Evolutionary conservation across 1,140 invertebrate genomes (phyloP).

Genomic region (Trinorchestia longiramus): DNA sequence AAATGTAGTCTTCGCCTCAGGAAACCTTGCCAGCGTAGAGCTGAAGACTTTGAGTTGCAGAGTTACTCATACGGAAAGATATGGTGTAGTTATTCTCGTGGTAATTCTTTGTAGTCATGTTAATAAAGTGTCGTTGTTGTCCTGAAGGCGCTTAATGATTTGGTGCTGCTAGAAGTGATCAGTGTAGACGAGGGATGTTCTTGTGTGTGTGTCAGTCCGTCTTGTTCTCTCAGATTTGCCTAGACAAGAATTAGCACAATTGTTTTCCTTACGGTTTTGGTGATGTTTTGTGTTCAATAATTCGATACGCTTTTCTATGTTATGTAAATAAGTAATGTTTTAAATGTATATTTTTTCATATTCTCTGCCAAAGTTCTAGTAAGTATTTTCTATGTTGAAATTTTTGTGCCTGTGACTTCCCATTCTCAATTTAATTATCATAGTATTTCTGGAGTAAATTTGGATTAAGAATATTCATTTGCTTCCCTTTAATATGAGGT

Average conservation of each 20-base stretch:
- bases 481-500: neutral
- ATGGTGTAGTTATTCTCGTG: neutral
- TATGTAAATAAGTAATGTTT: neutral
- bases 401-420: neutral
- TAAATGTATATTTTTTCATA: conserved; percentile 4
- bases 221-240: neutral
- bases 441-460: neutral
- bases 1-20: neutral
- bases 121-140: neutral
- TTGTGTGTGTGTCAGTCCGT: no score
- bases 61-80: no score
- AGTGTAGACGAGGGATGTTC: neutral
- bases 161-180: neutral
- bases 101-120: neutral
- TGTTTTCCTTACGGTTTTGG: neutral
- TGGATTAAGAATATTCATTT: neutral
- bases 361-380: neutral
- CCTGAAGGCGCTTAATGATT: neutral
- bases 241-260: neutral
- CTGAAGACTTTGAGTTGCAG: neutral
- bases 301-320: neutral
- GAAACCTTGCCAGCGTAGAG: neutral
- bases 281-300: neutral
- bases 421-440: neutral
- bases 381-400: neutral